Conservation (phyloP, 1,140 invertebrate species). For the Sinella curviseta region DNA sequence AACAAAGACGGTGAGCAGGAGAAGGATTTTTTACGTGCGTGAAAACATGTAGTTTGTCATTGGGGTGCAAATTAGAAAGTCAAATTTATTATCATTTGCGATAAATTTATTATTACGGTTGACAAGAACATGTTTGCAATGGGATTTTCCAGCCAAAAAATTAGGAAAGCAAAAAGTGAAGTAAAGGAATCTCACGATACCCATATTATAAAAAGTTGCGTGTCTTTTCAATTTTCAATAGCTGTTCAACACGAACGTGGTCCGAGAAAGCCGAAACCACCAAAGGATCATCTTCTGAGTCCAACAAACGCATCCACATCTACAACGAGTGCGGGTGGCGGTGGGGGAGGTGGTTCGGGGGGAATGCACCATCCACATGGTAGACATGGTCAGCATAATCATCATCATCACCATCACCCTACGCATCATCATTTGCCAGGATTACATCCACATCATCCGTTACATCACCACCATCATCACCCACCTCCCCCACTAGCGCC, state of each 20-base stretch:
- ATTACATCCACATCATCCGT: slow-evolving; percentile 32
- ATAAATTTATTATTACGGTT: neutral
- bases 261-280: slow-evolving; percentile 61
- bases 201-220: neutral
- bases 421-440: slow-evolving; percentile 23
- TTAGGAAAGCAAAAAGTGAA: slow-evolving; percentile 20
- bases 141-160: neutral
- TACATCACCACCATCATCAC: slow-evolving; percentile 38
- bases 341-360: neutral
- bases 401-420: slow-evolving; percentile 30
- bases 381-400: slow-evolving; percentile 32
- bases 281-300: slow-evolving; percentile 49
- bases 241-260: slow-evolving; percentile 66
- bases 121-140: neutral
- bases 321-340: neutral
- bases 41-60: too few species aligned
- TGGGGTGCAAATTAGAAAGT: neutral
- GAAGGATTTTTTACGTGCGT: neutral
- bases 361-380: slow-evolving; percentile 17
- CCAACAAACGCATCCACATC: slow-evolving; percentile 28
- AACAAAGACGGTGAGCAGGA: slow-evolving; percentile 92
- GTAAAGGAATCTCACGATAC: slow-evolving; percentile 12
- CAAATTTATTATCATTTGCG: neutral
- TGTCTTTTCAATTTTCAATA: slow-evolving; percentile 48
- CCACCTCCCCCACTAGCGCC: slow-evolving; percentile 24